Base-by-base conservation (phyloP, 1,140 invertebrate genomes). In the Drosophila sproati region DNA sequence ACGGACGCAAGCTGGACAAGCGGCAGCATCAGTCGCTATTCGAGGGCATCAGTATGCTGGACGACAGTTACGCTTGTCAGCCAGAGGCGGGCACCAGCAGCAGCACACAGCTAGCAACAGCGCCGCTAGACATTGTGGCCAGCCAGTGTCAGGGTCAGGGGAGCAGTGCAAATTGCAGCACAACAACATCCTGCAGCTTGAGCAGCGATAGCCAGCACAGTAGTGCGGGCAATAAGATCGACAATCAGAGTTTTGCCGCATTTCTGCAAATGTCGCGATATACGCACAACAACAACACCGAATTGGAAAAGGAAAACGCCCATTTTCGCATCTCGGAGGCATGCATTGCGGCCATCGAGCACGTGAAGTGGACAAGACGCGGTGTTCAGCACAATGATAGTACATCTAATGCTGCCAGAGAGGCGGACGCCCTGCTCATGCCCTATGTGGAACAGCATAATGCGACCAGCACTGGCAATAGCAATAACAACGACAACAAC, bases 291-390 rank as follows among this genome's bases (percentile, higher is more conserved):
- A 96, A 96, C 87, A 96, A 96, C 87, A 96, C 96, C 5, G 96
- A 97, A 82, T 92, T 98, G 56, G 96, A 97, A 77, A 94, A 96
- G 87, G 97, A 98, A 93, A 98, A 97, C 93, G 96, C 96, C 0
- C 97, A 98, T 93, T 98, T 98, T 91, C 96, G 94, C 82, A 96
- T 97, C 68, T 97, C 95, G 5, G 97, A 98, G 93, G 96, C 96
- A 0, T 94, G 97, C 79, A 97, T 98, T 78, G 94, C 96, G 51
- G 96, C 96, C 39, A 96, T 98, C 61, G 97, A 97, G 92, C 95
- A 95, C 78, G 94, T 95, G n/a, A 93, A 93, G 74, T 94, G 93
- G 82, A 92, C 37, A 1, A 10, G 81, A 43, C 61, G 73, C 2
- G 29, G 51, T 20, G 20, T 0, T 3, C 29, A 59, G 32, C 10